Evolutionary conservation across 2,888 invertebrate genomes (phyloP).

Genomic region (Ichneumoninae sp.): DNA sequence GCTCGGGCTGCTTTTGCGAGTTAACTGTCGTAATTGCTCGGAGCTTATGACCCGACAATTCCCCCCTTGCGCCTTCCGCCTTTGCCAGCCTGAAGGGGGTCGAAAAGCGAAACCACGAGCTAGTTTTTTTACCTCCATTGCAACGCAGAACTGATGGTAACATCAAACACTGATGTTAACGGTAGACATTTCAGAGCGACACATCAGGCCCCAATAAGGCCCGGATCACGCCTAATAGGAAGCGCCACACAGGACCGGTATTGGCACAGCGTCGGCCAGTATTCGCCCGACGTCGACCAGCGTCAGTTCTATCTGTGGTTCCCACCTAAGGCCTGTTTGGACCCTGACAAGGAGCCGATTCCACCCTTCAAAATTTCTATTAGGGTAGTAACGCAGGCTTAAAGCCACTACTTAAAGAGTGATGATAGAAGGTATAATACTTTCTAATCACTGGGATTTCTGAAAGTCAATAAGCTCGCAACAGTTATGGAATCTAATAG

Average conservation of each 20-base stretch:
- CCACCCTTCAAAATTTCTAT: not conserved
- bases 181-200: too few relatives aligned
- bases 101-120: not conserved
- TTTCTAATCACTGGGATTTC: not conserved
- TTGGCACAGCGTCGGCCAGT: too few relatives aligned
- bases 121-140: not conserved
- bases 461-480: not conserved
- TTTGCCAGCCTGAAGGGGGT: slow-evolving; percentile 1
- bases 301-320: too few relatives aligned
- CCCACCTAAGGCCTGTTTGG: too few relatives aligned
- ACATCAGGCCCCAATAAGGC: too few relatives aligned
- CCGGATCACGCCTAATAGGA: too few relatives aligned
- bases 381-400: too few relatives aligned
- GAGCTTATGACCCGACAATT: slow-evolving; percentile 52
- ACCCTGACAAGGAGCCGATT: not conserved
- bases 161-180: not conserved
- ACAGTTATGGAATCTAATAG: not conserved
- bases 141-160: not conserved
- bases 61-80: not conserved
- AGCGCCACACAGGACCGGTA: too few relatives aligned
- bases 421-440: not conserved
- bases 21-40: slow-evolving; percentile 76
- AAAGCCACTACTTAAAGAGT: too few relatives aligned
- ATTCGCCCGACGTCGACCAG: too few relatives aligned
- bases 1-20: slow-evolving; percentile 68